Base-by-base conservation (phyloP, 2,797 vertebrate species). In the Enteromius viviparus region DNA sequence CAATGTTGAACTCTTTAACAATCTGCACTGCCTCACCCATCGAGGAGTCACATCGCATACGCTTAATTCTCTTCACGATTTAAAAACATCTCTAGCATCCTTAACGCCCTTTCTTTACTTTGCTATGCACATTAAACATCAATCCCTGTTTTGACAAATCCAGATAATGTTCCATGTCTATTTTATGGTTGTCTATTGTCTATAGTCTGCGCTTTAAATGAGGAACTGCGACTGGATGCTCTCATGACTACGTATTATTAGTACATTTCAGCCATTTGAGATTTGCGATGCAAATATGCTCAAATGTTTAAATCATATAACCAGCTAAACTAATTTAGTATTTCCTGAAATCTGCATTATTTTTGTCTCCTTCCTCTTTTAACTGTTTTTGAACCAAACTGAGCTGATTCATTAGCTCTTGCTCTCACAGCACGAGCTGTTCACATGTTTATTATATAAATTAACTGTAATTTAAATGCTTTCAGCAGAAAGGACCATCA, bases 291-390 rank as follows among this genome's bases (percentile, higher is more conserved):
- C 23, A 23, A 51, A n/a, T 51, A 68, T 15, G 40, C 7, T 68
- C 19, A 53, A 37, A 51, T 62, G 23, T 26, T 62, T 1, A 26
- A 62, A 14, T n/a, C 1, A 68, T 55, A 70, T 14, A 21, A 29
- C 47, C 9, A 75, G 10, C 32, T 5, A 37, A 10, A 71, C 5
- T 34, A 69, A 17, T 32, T 49, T 64, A 7, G 51, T 68, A 58
- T 85, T 32, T 58, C 21, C 5, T 47, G 37, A 17, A 19, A 40
- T 40, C 37, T 40, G 7, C 37, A 40, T 40, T 40, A 40, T 32
- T 64, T 32, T 29, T 51, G 40, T 7, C 19, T 14, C 6, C 78
- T 85, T 85, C 83, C 78, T 76, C 83, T 76, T 84, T 84, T 29
- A 45, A 72, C 17, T 78, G 23, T 23, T 47, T 0, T 17, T 78